phyloP scores from a whole-genome alignment of 1,140 invertebrate species.

The Limonius californicus region DNA sequence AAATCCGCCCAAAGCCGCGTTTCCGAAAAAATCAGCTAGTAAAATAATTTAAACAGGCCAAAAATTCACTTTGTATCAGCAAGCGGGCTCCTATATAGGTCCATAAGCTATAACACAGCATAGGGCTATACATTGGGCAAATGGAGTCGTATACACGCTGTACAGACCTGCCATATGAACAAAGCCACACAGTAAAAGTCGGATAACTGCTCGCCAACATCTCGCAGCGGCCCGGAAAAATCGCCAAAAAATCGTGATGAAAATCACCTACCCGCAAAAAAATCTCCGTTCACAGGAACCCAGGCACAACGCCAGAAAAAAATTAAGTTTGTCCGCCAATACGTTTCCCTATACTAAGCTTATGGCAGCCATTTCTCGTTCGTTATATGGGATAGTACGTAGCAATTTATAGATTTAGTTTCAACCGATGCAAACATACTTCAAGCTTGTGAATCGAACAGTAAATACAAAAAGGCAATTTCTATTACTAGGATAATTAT shows the following conservation, averaged over 20 bases:
- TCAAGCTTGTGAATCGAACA: slow-evolving; percentile 20
- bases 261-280: slow-evolving; percentile 19
- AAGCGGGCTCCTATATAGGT: neutral
- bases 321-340: slow-evolving; percentile 20
- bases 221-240: no score
- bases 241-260: slow-evolving; percentile 15
- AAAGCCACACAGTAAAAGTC: no score
- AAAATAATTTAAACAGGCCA: slow-evolving; percentile 5
- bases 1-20: slow-evolving; percentile 17
- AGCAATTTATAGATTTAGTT: slow-evolving; percentile 36
- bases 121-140: slow-evolving; percentile 36
- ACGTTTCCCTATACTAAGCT: slow-evolving; percentile 31
- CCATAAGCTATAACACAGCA: neutral
- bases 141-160: slow-evolving; percentile 45
- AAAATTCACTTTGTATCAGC: neutral
- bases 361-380: slow-evolving; percentile 48
- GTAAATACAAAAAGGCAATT: slow-evolving; percentile 32
- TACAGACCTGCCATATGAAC: slow-evolving; percentile 45
- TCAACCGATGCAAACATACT: slow-evolving; percentile 32
- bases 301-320: slow-evolving; percentile 17
- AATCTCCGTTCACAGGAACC: neutral
- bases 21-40: neutral
- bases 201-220: no score
- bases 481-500: slow-evolving; percentile 34
- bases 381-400: slow-evolving; percentile 39